phyloP scores from a whole-genome alignment of 2,888 invertebrate genomes.

The Dioctria linearis region DNA sequence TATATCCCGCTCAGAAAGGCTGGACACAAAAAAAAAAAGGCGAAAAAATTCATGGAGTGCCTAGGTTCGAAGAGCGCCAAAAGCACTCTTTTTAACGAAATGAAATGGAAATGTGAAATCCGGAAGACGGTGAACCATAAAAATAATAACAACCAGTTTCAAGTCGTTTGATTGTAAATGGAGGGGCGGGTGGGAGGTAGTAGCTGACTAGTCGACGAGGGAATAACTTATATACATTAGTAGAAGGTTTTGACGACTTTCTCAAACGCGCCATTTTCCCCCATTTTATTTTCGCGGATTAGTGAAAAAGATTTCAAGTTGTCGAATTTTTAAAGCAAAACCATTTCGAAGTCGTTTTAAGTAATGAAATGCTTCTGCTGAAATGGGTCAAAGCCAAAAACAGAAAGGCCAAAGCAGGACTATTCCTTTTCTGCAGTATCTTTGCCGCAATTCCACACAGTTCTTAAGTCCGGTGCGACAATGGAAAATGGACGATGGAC shows the following conservation, averaged over 20 bases:
- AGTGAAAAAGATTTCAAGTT: conserved; percentile 9
- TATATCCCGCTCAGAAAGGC: not conserved
- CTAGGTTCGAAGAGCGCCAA: not conserved
- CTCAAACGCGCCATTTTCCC: conserved; percentile 16
- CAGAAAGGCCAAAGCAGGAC: not conserved
- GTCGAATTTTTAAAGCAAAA: conserved; percentile 15
- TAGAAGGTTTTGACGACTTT: not conserved
- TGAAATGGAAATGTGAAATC: conserved; percentile 52
- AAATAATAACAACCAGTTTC: conserved; percentile 58
- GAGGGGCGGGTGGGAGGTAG: not conserved
- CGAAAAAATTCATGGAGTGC: not conserved
- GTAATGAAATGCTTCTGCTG: conserved; percentile 38
- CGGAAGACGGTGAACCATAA: conserved; percentile 53
- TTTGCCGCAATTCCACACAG: not conserved
- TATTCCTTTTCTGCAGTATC: not conserved
- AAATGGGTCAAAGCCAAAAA: conserved; percentile 46
- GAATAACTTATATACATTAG: not conserved
- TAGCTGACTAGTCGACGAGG: not conserved
- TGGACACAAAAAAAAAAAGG: not conserved
- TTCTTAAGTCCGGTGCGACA: not conserved
- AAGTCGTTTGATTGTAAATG: conserved; percentile 49
- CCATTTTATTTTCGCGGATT: conserved; percentile 50
- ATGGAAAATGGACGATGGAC: not conserved
- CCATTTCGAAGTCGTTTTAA: conserved; percentile 42
- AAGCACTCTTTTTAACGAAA: conserved; percentile 40